Evolutionary conservation across 2,797 vertebrate genomes (phyloP).

Genomic region (Garrulus glandarius): DNA sequence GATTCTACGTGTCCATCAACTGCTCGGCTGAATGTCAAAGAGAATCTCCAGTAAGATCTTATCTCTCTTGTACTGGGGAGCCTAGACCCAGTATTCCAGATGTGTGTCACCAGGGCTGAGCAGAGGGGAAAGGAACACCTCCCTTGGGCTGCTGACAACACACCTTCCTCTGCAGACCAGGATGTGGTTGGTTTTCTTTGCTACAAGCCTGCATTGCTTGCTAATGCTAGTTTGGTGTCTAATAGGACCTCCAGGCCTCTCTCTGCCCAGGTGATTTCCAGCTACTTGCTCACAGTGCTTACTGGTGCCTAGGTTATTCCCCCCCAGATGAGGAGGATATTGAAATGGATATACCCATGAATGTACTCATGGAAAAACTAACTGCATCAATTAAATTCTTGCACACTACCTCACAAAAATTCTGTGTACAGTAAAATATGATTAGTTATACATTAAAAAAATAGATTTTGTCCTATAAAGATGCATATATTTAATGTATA

Average conservation of each 20-base stretch:
- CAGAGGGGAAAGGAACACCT: not conserved
- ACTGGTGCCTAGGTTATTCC: fast-evolving
- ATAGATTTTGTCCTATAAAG: not conserved
- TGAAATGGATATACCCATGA: not conserved
- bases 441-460: not conserved
- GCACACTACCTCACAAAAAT: not conserved
- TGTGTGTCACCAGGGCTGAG: not conserved
- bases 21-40: not conserved
- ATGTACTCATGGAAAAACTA: not conserved
- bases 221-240: not conserved
- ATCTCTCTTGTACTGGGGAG: not conserved
- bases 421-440: not conserved
- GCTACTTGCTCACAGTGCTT: not conserved
- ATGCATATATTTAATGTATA: not conserved
- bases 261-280: not conserved
- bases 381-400: not conserved
- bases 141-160: not conserved
- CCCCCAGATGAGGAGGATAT: not conserved
- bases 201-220: too few relatives aligned
- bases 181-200: not conserved
- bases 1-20: not conserved
- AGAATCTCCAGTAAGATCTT: not conserved
- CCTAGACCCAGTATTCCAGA: not conserved
- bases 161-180: not conserved
- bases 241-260: not conserved